Percentiles rank a stretch among this genome's conserved stretches.
Conservation (phyloP, 1,140 invertebrate species). For the Diplogasteroides magnus region DNA sequence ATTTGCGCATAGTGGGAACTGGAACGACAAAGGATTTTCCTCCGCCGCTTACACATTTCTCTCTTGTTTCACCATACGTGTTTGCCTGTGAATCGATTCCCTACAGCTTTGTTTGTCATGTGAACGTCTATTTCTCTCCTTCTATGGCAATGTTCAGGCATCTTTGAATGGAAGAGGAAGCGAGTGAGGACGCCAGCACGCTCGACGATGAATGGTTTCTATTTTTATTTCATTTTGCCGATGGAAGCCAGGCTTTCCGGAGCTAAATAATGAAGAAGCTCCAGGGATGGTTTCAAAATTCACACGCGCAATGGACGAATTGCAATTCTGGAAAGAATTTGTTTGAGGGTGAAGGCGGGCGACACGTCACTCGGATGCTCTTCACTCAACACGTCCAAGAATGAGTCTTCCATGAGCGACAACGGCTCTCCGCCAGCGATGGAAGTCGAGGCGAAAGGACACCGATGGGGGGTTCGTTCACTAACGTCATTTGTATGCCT, state of each 20-base stretch:
- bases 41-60: too few species aligned
- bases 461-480: constrained; percentile 3
- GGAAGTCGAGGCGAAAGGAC: neutral
- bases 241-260: too few species aligned
- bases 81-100: too few species aligned
- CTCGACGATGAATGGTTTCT: constrained; percentile 18
- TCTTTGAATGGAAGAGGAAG: constrained; percentile 6
- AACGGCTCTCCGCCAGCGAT: neutral
- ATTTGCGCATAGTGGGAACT: too few species aligned
- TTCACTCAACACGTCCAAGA: constrained; percentile 2
- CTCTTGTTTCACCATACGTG: too few species aligned
- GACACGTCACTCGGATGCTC: constrained; percentile 4
- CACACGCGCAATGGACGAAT: too few species aligned
- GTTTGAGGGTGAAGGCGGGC: constrained; percentile 14
- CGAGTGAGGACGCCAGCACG: constrained; percentile 4
- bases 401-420: neutral
- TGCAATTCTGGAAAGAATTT: neutral
- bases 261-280: too few species aligned
- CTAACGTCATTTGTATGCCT: too few species aligned
- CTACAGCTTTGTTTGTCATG: too few species aligned
- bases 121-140: too few species aligned
- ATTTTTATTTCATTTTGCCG: neutral
- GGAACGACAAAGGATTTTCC: too few species aligned
- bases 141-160: too few species aligned
- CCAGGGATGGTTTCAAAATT: neutral